Base-by-base conservation (phyloP, 92 coral and sea anemone species). In the Palythoa grandis region DNA sequence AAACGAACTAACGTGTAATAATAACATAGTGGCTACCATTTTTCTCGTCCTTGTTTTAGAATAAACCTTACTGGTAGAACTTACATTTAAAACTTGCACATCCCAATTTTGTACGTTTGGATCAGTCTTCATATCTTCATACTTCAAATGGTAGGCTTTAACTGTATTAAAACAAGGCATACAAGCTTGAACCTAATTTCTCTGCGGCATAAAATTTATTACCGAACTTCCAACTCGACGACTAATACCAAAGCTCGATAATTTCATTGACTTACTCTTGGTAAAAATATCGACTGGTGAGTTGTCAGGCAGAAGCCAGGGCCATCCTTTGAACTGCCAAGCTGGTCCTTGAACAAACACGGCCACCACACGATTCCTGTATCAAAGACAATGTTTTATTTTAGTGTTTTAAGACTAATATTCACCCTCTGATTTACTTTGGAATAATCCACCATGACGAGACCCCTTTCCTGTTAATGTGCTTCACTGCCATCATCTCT, bases 251-350 rank as follows among this genome's bases (percentile, higher is more conserved):
- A 20, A 2, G 69, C 25, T 5, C 24, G 11, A 19, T 63, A 19
- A n/a, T 11, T 24, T 11, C 3, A 8, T 25, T 69, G 48, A 84
- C 96, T 37, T 88, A 96, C 99, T 92, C 91, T 92, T 94, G 68
- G 94, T 92, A 86, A 96, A 96, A 72, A 96, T 96, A 67, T 96
- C 96, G 16, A 95, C 98, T 14, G 99, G 99, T 0, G 99, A 95
- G 70, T 92, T 91, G 69, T 93, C 97, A 15, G 91, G 83, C 66
- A 92, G 91, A 13, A 93, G 90, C 97, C 98, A 96, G 0, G 99
- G 99, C 99, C 99, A 96, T 19, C 99, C 99, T 66, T 96, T 96
- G 87, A 96, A 96, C 88, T 96, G 99, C 99, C 98, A 96, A 10
- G 99, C 91, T 13, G 99, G 99, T 0, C 99, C 99, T 71, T 96